Evolutionary conservation across 2,888 invertebrate genomes (phyloP), one percentile per base, ranked within the genome.

Genomic region (Trypoxylon attenuatum): DNA sequence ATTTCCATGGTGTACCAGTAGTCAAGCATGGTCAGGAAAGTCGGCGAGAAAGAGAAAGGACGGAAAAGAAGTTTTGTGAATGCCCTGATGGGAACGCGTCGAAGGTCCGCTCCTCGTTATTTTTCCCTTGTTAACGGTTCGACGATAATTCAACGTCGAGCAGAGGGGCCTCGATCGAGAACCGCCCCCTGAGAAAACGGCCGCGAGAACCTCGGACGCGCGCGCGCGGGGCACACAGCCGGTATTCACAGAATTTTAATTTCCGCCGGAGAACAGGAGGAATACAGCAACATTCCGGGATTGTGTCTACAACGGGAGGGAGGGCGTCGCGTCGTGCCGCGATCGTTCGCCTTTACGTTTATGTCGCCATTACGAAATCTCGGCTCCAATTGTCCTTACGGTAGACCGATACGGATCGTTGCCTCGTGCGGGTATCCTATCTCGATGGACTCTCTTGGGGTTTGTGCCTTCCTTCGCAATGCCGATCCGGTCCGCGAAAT

Each of bases 241-340:
- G 70, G 65, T 61, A 71, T 71, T 70, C 70, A 58, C 66, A 70
- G 58, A 76, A 76, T 74, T 72, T 76, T 76, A 66, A 69, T 76
- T 76, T 70, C 63, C 45, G 63, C 58, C 59, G 29, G 16, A 5
- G 58, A 22, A 53, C 66, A 56, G 42, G 67, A 50, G 55, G 64
- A 58, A 69, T 63, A 55, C 54, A 33, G 62, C 62, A 60, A 43
- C 67, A 73, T 61, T 71, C 53, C 71, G 45, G 56, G 54, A 54
- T 52, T 55, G 58, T 57, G 74, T 73, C 74, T 66, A 66, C 62
- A 63, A 41, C 22, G 45, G 43, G 50, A n/a, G 33, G 33, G 51
- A 68, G 59, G 67, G 57, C 59, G 59, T 73, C 55, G 60, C 52
- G 49, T 73, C 55, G 60, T 55, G 49, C 74, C 61, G 41, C 57